Conservation (phyloP, 2,113 vertebrate species). For the Prietella phreatophila region DNA sequence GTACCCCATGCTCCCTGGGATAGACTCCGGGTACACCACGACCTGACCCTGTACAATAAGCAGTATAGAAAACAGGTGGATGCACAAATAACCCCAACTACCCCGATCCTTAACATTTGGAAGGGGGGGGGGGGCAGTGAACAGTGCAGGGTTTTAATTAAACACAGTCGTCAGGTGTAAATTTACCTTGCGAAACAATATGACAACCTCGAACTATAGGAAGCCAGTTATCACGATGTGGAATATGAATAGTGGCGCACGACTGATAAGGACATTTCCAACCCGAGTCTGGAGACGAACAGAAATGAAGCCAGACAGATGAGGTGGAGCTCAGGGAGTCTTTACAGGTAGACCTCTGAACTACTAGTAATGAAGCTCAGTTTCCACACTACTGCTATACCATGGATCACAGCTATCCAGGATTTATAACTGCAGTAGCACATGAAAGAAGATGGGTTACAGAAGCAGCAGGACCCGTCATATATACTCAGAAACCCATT, state of each 20-base stretch:
- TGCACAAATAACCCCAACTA: no score
- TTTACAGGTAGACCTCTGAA: neutral
- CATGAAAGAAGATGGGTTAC: neutral
- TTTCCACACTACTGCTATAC: neutral
- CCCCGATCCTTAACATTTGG: no score
- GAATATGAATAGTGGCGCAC: neutral
- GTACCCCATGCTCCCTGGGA: no score
- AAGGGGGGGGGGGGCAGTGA: neutral
- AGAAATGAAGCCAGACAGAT: no score
- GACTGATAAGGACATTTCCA: neutral
- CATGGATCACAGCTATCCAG: neutral
- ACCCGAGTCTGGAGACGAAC: neutral
- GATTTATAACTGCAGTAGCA: neutral
- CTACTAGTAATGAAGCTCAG: no score
- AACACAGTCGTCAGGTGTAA: neutral
- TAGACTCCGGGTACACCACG: no score
- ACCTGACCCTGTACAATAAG: no score
- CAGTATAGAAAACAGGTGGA: no score
- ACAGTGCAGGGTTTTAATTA: neutral
- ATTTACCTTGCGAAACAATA: neutral
- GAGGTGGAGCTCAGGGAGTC: neutral
- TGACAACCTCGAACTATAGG: neutral
- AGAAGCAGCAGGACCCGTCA: neutral
- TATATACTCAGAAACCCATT: neutral
- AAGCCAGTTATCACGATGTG: neutral